Percentiles rank a stretch among this genome's conserved stretches.
Conservation (phyloP, 2,797 vertebrate species). For the Lemur catta region DNA sequence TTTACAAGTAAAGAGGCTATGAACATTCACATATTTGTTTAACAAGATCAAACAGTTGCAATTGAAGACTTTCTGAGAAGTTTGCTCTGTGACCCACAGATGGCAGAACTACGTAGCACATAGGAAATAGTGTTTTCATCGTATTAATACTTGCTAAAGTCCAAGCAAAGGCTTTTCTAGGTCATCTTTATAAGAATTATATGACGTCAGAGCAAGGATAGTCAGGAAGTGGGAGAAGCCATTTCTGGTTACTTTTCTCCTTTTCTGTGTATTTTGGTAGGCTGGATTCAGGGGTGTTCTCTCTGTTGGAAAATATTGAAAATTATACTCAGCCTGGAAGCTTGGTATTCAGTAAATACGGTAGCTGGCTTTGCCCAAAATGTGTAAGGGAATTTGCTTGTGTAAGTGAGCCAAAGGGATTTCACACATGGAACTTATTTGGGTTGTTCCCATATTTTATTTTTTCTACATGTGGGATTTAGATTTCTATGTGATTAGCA, state of each 20-base stretch:
- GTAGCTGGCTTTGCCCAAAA: slow-evolving; percentile 4
- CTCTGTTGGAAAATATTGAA: background rate
- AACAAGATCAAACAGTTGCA: background rate
- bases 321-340: background rate
- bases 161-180: background rate
- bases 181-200: background rate
- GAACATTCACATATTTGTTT: background rate
- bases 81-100: slow-evolving; percentile 79
- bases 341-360: background rate
- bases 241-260: background rate
- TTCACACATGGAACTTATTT: slow-evolving; percentile 62
- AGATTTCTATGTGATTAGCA: slow-evolving; percentile 47
- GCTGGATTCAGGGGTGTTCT: background rate
- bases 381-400: slow-evolving; percentile 38
- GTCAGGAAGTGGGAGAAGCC: background rate
- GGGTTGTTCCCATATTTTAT: slow-evolving; percentile 37
- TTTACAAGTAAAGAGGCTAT: background rate
- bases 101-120: slow-evolving; percentile 78
- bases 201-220: background rate
- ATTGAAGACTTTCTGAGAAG: background rate
- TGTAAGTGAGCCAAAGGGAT: slow-evolving; percentile 30
- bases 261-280: background rate
- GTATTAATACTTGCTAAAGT: background rate
- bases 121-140: background rate
- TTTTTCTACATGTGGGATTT: slow-evolving; percentile 39